Percentiles rank a stretch among this genome's conserved stretches.
Conservation (phyloP, 2,797 vertebrate genomes). For the Rhinella marina region DNA sequence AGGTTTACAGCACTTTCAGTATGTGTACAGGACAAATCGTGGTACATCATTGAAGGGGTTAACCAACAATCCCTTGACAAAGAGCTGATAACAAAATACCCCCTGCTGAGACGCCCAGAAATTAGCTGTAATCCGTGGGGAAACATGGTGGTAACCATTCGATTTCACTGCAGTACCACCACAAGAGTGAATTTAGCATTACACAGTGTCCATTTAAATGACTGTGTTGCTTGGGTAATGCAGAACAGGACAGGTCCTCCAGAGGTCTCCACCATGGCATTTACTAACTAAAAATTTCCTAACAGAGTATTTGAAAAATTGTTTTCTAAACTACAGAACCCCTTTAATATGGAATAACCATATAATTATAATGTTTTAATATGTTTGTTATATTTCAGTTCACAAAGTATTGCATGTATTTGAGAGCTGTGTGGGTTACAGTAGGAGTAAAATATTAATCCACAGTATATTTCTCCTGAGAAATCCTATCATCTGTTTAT, state of each 20-base stretch:
- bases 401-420: not conserved
- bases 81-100: too few relatives aligned
- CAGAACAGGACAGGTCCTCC: not conserved
- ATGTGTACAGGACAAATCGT: too few relatives aligned
- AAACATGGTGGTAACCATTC: too few relatives aligned
- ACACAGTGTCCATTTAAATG: not conserved
- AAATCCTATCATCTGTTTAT: conserved; percentile 40
- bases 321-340: not conserved
- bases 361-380: not conserved
- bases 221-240: not conserved
- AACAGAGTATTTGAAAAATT: not conserved
- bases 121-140: too few relatives aligned
- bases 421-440: conserved; percentile 7
- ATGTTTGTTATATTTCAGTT: not conserved
- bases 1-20: too few relatives aligned
- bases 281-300: not conserved
- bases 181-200: not conserved
- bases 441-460: conserved; percentile 35
- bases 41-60: too few relatives aligned
- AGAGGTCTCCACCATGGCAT: not conserved
- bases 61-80: too few relatives aligned
- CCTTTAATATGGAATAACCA: not conserved
- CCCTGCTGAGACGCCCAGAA: too few relatives aligned
- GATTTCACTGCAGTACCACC: too few relatives aligned
- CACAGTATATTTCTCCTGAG: conserved; percentile 33